These are phyloP conservation scores for Cheilosia vernalis DNA, from an alignment of 2,888 invertebrate genomes.

Conservation along the genomic window DNA sequence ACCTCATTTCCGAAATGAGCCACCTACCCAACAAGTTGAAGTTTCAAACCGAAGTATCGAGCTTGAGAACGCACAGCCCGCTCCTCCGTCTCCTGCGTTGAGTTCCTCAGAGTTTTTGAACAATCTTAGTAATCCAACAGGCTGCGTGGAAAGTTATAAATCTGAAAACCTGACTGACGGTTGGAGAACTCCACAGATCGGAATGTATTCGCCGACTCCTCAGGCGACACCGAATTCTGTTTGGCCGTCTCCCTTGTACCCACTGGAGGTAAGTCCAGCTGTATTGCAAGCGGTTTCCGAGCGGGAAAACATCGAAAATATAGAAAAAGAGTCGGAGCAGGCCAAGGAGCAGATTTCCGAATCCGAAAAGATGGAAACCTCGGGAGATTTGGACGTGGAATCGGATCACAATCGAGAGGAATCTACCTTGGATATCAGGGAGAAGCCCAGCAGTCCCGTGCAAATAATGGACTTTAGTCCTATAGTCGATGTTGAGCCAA, in stretches of 20 bases:
- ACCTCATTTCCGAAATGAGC: not conserved
- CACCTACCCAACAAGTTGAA: not conserved
- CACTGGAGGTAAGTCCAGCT: constrained; percentile 41
- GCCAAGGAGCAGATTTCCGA: constrained; percentile 41
- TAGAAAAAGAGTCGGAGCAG: constrained; percentile 61
- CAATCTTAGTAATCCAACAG: not conserved
- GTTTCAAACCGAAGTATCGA: not conserved
- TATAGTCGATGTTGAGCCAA: not conserved
- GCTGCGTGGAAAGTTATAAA: not conserved
- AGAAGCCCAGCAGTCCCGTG: constrained; percentile 22
- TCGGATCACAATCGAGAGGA: constrained; percentile 43
- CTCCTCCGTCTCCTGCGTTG: not conserved
- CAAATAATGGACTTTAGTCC: not conserved
- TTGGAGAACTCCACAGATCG: constrained; percentile 54
- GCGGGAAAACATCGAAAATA: constrained; percentile 66
- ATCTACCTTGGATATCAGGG: constrained; percentile 56
- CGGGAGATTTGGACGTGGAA: constrained; percentile 42
- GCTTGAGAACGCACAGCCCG: not conserved
- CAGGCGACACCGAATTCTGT: constrained; percentile 30
- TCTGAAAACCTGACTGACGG: not conserved
- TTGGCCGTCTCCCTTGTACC: constrained; percentile 43
- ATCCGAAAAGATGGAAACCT: constrained; percentile 52
- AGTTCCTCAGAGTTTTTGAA: not conserved
- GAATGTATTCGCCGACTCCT: constrained; percentile 51
- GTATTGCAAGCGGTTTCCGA: constrained; percentile 59